Evolutionary conservation across 2,797 vertebrate species (phyloP).

Genomic region (Psittacula echo): DNA sequence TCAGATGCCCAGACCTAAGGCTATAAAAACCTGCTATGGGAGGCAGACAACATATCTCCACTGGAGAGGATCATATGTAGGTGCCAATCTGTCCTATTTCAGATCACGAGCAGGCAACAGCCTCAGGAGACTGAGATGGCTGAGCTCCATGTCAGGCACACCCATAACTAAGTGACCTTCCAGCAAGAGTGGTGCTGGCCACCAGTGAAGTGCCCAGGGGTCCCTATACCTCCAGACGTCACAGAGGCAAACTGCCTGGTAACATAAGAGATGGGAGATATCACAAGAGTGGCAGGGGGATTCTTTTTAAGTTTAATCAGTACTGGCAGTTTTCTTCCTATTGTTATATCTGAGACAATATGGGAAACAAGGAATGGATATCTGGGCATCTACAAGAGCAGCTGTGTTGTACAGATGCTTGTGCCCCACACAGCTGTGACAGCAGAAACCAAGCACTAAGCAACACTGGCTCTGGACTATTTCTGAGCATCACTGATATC

Average conservation of each 20-base stretch:
- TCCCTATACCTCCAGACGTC: neutral
- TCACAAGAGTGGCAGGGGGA: neutral
- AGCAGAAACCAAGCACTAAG: neutral
- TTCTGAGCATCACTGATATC: neutral
- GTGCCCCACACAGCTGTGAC: neutral
- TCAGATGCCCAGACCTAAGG: neutral
- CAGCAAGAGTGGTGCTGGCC: neutral
- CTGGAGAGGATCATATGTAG: neutral
- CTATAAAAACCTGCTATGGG: neutral
- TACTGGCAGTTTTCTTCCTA: neutral
- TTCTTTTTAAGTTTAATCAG: neutral
- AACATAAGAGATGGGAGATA: neutral
- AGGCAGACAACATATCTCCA: neutral
- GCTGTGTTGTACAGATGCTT: neutral
- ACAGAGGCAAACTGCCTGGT: neutral
- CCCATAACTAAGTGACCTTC: neutral
- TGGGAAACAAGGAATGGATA: neutral
- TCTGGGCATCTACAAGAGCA: neutral
- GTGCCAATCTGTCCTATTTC: neutral
- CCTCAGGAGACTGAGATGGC: neutral
- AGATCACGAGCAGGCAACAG: neutral
- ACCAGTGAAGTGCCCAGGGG: neutral
- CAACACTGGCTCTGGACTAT: fast-evolving
- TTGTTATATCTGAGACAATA: neutral
- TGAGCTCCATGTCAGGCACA: neutral